Evolutionary conservation across 30 jellyfish, hydroid and myxozoan species (phyloP).

Genomic region (Aurelia sp.): DNA sequence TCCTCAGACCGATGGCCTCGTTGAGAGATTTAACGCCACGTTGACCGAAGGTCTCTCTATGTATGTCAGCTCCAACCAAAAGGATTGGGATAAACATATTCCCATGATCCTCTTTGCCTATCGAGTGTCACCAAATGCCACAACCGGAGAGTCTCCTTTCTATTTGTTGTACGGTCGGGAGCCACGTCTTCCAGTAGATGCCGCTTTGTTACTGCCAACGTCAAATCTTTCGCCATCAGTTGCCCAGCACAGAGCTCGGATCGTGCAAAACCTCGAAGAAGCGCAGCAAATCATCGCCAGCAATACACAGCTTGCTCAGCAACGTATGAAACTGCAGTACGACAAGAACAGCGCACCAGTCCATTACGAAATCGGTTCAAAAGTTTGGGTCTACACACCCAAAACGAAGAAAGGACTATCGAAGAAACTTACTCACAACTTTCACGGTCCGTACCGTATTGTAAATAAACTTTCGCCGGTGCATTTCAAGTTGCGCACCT

Average conservation of each 20-base stretch:
- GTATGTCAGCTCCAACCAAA: conserved; percentile 29
- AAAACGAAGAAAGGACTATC: no score
- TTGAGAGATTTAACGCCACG: no score
- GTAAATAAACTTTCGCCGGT: conserved; percentile 48
- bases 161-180: conserved; percentile 39
- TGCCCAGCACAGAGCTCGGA: conserved; percentile 33
- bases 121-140: conserved; percentile 44
- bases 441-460: background rate
- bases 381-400: no score
- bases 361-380: no score
- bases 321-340: conserved; percentile 43
- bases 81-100: no score
- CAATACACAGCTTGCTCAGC: conserved; percentile 56
- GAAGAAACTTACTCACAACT: no score
- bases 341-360: conserved; percentile 26
- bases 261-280: conserved; percentile 15
- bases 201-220: conserved; percentile 5
- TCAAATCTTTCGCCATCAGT: conserved; percentile 25
- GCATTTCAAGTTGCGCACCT: conserved; percentile 21
- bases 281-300: background rate
- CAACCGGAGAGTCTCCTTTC: conserved; percentile 53
- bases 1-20: no score
- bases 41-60: background rate
- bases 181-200: conserved; percentile 38
- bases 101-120: no score